Evolutionary conservation across 2,888 invertebrate species (phyloP).

Genomic region (Hypena proboscidalis): DNA sequence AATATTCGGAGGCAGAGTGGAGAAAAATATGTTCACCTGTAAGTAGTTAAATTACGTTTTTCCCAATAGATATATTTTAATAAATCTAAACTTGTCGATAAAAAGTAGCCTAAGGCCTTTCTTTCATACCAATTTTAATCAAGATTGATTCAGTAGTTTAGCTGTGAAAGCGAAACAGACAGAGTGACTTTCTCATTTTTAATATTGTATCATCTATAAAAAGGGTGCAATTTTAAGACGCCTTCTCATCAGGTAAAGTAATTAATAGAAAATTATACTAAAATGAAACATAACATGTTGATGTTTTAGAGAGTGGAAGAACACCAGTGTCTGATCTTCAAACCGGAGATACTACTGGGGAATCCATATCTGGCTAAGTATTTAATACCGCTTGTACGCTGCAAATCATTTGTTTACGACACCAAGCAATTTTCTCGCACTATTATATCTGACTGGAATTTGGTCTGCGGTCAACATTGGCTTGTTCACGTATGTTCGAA

Average conservation of each 20-base stretch:
- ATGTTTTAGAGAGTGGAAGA: slow-evolving; percentile 63
- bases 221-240: too few relatives aligned
- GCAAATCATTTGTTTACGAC: slow-evolving; percentile 82
- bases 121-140: too few relatives aligned
- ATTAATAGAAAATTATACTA: too few relatives aligned
- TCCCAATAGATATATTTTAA: too few relatives aligned
- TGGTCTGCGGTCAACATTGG: slow-evolving; percentile 86
- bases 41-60: slow-evolving; percentile 33
- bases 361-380: slow-evolving; percentile 53
- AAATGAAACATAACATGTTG: too few relatives aligned
- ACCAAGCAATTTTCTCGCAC: slow-evolving; percentile 84
- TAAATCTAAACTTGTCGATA: too few relatives aligned
- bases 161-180: too few relatives aligned
- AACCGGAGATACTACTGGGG: slow-evolving; percentile 65
- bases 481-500: slow-evolving; percentile 74
- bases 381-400: slow-evolving; percentile 65
- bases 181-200: too few relatives aligned
- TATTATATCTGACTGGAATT: slow-evolving; percentile 88
- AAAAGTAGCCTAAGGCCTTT: too few relatives aligned
- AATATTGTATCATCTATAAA: too few relatives aligned
- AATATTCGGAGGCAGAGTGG: slow-evolving; percentile 73
- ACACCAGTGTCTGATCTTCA: slow-evolving; percentile 73
- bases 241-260: too few relatives aligned
- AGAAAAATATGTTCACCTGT: slow-evolving; percentile 70
- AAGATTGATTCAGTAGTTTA: too few relatives aligned